Evolutionary conservation across 2,113 vertebrate genomes (phyloP).

Genomic region (Laticauda colubrina): DNA sequence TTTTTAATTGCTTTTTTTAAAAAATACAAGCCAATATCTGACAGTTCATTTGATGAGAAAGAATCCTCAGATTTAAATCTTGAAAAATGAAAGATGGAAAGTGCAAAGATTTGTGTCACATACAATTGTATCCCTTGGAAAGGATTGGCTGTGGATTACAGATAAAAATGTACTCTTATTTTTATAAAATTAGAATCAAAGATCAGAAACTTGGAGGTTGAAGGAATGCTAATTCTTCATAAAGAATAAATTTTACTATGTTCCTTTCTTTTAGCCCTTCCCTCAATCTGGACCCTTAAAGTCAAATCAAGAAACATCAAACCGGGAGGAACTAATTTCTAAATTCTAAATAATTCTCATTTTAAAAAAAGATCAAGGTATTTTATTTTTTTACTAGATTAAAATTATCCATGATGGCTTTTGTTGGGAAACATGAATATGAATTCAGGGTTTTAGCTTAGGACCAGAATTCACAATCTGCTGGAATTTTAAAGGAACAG

Average conservation of each 20-base stretch:
- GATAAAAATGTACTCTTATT: not conserved
- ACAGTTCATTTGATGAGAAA: not conserved
- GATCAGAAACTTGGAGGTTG: not conserved
- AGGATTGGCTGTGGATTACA: not conserved
- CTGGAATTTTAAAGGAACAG: not conserved
- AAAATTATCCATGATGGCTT: conserved; percentile 9
- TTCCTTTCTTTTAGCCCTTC: not conserved
- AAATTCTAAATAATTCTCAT: not conserved
- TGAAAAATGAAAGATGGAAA: not conserved
- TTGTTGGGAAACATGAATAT: not conserved
- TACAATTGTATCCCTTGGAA: not conserved
- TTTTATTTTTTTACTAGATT: conserved; percentile 22
- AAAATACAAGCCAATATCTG: not conserved
- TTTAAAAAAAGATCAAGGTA: not conserved
- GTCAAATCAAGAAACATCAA: not conserved
- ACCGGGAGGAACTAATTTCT: not conserved
- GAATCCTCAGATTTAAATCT: not conserved
- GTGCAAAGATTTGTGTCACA: not conserved
- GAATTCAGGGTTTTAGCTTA: conserved; percentile 26
- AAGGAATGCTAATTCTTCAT: conserved; percentile 29
- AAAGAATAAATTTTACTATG: conserved; percentile 27
- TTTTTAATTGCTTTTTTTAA: not conserved
- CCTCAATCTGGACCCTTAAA: not conserved
- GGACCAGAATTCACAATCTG: not conserved
- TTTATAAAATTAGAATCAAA: not conserved